Evolutionary conservation across 2,797 vertebrate species (phyloP).

Genomic region (Lagocephalus sceleratus): DNA sequence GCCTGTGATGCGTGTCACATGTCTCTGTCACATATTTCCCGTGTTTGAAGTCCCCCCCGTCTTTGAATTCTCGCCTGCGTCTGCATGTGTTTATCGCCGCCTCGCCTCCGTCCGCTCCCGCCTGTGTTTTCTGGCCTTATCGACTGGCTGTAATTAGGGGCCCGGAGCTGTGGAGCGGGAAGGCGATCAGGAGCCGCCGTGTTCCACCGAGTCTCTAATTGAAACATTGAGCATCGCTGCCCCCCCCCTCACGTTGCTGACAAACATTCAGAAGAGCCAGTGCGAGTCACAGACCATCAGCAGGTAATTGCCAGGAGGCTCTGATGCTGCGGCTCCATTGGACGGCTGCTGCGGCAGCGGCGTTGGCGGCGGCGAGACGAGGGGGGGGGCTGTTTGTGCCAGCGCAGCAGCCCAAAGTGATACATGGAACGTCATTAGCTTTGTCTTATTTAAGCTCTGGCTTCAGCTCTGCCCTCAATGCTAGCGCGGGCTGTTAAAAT

Average conservation of each 20-base stretch:
- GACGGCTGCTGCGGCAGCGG: constrained; percentile 34
- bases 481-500: background rate
- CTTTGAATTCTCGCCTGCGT: background rate
- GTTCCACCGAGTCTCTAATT: constrained; percentile 64
- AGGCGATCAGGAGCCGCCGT: constrained; percentile 50
- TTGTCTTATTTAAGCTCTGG: constrained; percentile 38
- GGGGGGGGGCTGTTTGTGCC: constrained; percentile 50
- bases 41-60: too few species aligned
- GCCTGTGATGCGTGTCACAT: too few species aligned
- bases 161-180: constrained; percentile 47
- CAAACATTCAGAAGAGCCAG: constrained; percentile 58
- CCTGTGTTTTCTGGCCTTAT: constrained; percentile 55
- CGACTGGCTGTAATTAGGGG: constrained; percentile 58
- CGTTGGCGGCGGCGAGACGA: too few species aligned
- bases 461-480: constrained; percentile 13
- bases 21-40: too few species aligned
- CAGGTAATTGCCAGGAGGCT: constrained; percentile 67
- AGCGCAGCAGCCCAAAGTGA: constrained; percentile 35
- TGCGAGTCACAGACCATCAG: constrained; percentile 59
- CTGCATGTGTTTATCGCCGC: constrained; percentile 34
- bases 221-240: constrained; percentile 56
- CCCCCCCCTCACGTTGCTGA: constrained; percentile 39
- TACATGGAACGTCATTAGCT: constrained; percentile 25
- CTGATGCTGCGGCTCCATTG: constrained; percentile 42
- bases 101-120: constrained; percentile 32